A percentile compares a stretch with the other conserved stretches of the same genome.
These are phyloP conservation scores for Schizopygopsis malacanthus DNA, from an alignment of 2,797 vertebrate genomes.

Conservation along the genomic window DNA sequence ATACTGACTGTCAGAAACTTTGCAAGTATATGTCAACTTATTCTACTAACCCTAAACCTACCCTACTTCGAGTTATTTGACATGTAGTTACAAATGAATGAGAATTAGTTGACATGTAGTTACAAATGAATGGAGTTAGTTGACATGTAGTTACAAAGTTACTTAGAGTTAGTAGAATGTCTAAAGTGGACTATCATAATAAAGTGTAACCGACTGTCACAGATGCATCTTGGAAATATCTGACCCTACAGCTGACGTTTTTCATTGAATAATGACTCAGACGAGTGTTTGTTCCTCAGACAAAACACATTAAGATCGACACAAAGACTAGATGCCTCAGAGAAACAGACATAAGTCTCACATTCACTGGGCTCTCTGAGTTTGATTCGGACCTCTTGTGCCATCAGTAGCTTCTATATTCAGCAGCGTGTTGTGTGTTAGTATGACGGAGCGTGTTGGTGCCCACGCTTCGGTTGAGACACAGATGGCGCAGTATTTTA, in stretches of 20 bases:
- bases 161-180: no score
- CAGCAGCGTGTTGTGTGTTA: slow-evolving; percentile 16
- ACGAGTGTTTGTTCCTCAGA: not conserved
- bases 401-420: slow-evolving; percentile 13
- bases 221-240: not conserved
- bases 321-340: not conserved
- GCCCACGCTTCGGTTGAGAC: slow-evolving; percentile 28
- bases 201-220: not conserved
- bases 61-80: no score
- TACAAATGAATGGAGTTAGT: no score
- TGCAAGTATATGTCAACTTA: no score
- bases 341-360: not conserved
- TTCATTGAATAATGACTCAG: not conserved
- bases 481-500: slow-evolving; percentile 38
- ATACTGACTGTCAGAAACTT: no score
- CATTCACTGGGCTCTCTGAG: not conserved
- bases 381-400: not conserved
- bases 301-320: not conserved
- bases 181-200: no score
- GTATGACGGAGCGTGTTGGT: not conserved
- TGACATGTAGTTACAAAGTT: no score
- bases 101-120: no score
- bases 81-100: no score
- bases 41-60: no score
- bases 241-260: not conserved